phyloP scores from a whole-genome alignment of 2,113 vertebrate species.

The Nothobranchius kuhntae region DNA sequence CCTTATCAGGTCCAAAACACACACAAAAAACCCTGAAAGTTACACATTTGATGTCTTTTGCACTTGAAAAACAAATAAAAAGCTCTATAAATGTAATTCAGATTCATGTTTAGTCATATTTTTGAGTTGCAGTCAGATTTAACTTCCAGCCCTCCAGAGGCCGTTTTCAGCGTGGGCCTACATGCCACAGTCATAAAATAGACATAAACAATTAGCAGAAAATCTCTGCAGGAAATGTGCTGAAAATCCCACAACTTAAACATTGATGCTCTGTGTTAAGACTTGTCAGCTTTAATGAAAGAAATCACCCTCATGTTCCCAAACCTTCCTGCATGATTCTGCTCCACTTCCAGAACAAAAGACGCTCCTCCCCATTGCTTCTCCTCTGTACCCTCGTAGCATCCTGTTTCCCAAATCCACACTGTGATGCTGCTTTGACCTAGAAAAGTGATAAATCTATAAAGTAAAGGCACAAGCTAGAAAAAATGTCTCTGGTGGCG shows the following conservation, averaged over 20 bases:
- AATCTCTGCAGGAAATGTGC: constrained; percentile 9
- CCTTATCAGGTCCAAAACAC: neutral
- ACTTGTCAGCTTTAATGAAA: neutral
- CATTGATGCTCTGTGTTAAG: neutral
- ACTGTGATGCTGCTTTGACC: constrained; percentile 28
- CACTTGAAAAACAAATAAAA: constrained; percentile 11
- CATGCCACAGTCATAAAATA: neutral
- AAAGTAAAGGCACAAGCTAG: constrained; percentile 19
- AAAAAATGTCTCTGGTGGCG: constrained; percentile 21
- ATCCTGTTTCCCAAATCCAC: constrained; percentile 7
- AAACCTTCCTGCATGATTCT: too few relatives aligned
- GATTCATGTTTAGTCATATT: neutral
- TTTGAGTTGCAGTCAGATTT: neutral
- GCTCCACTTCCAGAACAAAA: too few relatives aligned
- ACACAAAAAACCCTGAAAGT: neutral
- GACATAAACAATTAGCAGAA: neutral
- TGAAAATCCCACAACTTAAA: neutral
- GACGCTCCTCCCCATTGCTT: neutral
- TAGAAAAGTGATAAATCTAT: constrained; percentile 43
- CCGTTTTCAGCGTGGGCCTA: constrained; percentile 5
- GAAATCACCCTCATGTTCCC: too few relatives aligned
- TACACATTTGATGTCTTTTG: constrained; percentile 2
- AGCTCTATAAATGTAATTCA: neutral
- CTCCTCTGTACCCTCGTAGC: neutral
- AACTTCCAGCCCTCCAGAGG: constrained; percentile 10